phyloP scores from a whole-genome alignment of 2,888 invertebrate genomes.

The Andrena minutula region DNA sequence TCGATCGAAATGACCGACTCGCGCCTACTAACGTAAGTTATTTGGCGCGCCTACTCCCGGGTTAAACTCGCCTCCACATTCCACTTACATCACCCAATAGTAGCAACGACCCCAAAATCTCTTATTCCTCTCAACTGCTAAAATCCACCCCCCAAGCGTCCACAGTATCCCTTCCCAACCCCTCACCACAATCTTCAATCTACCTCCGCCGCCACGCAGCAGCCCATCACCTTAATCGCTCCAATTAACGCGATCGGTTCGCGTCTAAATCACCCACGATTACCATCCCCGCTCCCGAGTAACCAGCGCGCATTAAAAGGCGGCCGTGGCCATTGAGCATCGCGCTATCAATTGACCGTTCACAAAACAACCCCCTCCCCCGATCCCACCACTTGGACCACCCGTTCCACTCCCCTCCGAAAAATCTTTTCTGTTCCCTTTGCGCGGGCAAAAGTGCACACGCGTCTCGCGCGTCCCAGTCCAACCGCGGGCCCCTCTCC shows the following conservation, averaged over 20 bases:
- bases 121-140: too few relatives aligned
- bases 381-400: constrained; percentile 27
- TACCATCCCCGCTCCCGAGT: background rate
- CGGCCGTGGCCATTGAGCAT: constrained; percentile 50
- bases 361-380: constrained; percentile 54
- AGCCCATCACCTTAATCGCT: background rate
- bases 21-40: too few relatives aligned
- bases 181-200: background rate
- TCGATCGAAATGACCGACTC: too few relatives aligned
- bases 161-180: background rate
- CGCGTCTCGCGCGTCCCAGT: constrained; percentile 60
- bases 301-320: constrained; percentile 47
- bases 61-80: too few relatives aligned
- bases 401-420: constrained; percentile 33
- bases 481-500: constrained; percentile 41
- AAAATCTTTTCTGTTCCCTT: constrained; percentile 64
- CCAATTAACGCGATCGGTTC: background rate
- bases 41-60: too few relatives aligned
- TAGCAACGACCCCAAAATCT: too few relatives aligned
- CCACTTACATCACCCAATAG: too few relatives aligned
- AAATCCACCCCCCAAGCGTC: too few relatives aligned
- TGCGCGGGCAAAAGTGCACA: constrained; percentile 56
- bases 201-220: background rate
- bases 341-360: constrained; percentile 60
- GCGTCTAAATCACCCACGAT: constrained; percentile 26